These are phyloP conservation scores for Epizoanthus fatuus DNA, from an alignment of 92 coral and sea anemone genomes.

Conservation along the genomic window DNA sequence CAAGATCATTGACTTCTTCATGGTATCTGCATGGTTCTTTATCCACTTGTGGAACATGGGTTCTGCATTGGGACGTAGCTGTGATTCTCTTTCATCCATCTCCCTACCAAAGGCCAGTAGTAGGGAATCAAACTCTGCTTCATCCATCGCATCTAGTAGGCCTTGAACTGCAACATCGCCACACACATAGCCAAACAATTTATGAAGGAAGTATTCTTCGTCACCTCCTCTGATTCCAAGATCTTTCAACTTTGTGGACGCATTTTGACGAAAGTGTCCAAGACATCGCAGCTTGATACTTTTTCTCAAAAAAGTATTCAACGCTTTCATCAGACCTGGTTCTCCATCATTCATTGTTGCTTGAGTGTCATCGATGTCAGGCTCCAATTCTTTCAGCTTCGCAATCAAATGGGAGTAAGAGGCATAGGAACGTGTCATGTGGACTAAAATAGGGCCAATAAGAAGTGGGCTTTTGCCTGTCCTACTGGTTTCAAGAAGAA, in stretches of 20 bases:
- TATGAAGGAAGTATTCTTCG: slow-evolving; percentile 51
- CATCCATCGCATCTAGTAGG: slow-evolving; percentile 62
- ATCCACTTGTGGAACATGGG: slow-evolving; percentile 57
- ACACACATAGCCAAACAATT: slow-evolving; percentile 41
- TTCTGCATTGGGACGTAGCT: slow-evolving; percentile 28
- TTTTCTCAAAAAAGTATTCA: too few species aligned
- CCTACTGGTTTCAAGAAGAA: slow-evolving; percentile 33
- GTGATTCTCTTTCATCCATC: slow-evolving; percentile 47
- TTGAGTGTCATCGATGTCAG: slow-evolving; percentile 58
- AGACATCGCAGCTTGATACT: slow-evolving; percentile 56
- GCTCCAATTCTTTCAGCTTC: slow-evolving; percentile 44
- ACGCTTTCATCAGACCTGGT: slow-evolving; percentile 57
- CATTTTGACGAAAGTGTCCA: slow-evolving; percentile 53
- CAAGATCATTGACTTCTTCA: slow-evolving; percentile 62
- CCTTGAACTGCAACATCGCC: slow-evolving; percentile 63
- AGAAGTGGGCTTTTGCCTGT: slow-evolving; percentile 43
- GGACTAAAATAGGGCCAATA: slow-evolving; percentile 55
- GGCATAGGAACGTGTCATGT: slow-evolving; percentile 59
- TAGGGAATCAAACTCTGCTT: too few species aligned
- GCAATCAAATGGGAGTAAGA: slow-evolving; percentile 45
- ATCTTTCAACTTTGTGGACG: slow-evolving; percentile 31
- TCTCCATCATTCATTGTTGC: slow-evolving; percentile 56
- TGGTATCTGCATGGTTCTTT: slow-evolving; percentile 26
- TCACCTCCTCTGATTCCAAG: slow-evolving; percentile 36
- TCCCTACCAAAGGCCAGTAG: too few species aligned